A percentile compares a stretch with the other conserved stretches of the same genome.
Evolutionary conservation across 2,113 vertebrate genomes (phyloP).

Genomic region (Puffinus mauretanicus): DNA sequence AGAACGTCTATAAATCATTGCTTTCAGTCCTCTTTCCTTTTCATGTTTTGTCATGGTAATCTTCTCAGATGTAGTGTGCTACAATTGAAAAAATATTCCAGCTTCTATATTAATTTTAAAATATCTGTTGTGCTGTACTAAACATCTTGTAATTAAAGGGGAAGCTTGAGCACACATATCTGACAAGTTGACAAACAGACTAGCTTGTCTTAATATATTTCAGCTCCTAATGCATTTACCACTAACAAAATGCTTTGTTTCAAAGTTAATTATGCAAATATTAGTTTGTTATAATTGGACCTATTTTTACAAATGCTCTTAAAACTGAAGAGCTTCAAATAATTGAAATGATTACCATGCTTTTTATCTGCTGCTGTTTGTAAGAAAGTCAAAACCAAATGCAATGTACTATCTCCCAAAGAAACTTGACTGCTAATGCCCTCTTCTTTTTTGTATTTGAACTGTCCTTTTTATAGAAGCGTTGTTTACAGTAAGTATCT

Average conservation of each 20-base stretch:
- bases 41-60: constrained; percentile 47
- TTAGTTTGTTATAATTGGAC: constrained; percentile 53
- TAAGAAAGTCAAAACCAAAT: constrained; percentile 51
- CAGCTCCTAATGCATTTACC: constrained; percentile 30
- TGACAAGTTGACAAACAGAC: constrained; percentile 56
- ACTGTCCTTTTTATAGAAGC: constrained; percentile 54
- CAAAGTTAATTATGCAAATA: constrained; percentile 61
- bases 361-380: constrained; percentile 38
- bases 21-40: constrained; percentile 7
- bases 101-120: constrained; percentile 28
- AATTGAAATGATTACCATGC: constrained; percentile 42
- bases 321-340: constrained; percentile 37
- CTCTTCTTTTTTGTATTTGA: constrained; percentile 59
- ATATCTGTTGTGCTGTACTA: constrained; percentile 15
- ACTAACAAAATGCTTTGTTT: constrained; percentile 53
- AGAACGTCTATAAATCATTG: constrained; percentile 83
- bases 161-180: constrained; percentile 23
- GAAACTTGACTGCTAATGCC: constrained; percentile 16
- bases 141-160: constrained; percentile 44
- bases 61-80: constrained; percentile 17
- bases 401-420: constrained; percentile 9
- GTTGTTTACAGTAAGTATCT: constrained; percentile 32
- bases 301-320: constrained; percentile 44
- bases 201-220: constrained; percentile 38
- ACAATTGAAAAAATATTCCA: constrained; percentile 41